Base-by-base conservation (phyloP, 2,888 invertebrate species). In the Meliscaeva auricollis region DNA sequence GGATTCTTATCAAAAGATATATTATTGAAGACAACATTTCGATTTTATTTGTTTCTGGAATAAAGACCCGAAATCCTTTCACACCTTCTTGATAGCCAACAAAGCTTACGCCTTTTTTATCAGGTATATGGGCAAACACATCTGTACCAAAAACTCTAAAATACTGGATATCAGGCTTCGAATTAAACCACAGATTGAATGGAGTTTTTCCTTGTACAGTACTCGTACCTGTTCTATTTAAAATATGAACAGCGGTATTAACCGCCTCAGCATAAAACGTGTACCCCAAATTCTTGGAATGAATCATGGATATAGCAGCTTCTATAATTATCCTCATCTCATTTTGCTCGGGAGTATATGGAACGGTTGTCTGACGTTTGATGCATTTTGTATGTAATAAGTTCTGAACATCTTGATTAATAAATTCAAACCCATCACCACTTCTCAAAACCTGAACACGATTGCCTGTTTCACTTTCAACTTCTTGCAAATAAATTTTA, bases 71-170 rank as follows among this genome's bases (percentile, higher is more conserved):
- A 13, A 17, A 56, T 35, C 56, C 56, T 4, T 56, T 56, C 11
- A 56, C 56, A 3, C 56, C 56, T 11, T 56, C 17, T 7, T 32
- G 35, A 35, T 56, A 56, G 13, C 35, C 56, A 15, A 35, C 35
- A 35, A 35, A 56, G 35, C 17, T 35, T 56, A 1, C 35, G 35
- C 56, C 35, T 56, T 8, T 56, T 56, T 35, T 56, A 9, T 20
- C 35, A 35, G 52, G 38, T 50, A 68, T 54, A 9, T 68, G 68
- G 8, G 52, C 50, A 38, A 38, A 68, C 1, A 41, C 52, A 20
- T 52, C 52, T 1, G 22, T 38, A 26, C 68, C 38, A 68, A 52
- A 68, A 38, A 26, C 38, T 54, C 20, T 13, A 35, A 68, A 52
- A 32, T 68, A 32, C 5, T 54, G 1, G 22, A 68, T 41, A 1